phyloP scores from a whole-genome alignment of 2,888 invertebrate species.

The Limnephilus marmoratus region DNA sequence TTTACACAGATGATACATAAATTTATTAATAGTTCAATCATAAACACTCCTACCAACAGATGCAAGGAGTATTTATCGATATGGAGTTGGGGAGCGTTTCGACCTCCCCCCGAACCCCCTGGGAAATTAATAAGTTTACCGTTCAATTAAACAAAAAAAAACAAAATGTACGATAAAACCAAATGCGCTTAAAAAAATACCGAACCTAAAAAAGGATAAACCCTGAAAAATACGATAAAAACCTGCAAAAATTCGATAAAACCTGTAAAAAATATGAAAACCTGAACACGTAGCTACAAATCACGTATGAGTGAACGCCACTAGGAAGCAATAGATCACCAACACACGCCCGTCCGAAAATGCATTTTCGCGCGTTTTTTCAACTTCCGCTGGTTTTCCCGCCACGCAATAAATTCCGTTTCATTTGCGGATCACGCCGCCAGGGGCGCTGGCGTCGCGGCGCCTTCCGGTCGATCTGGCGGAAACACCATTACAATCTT shows the following conservation, averaged over 20 bases:
- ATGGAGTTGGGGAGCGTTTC: background rate
- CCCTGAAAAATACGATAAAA: background rate
- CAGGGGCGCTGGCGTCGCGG: constrained; percentile 59
- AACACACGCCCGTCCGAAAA: constrained; percentile 24
- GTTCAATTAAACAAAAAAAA: background rate
- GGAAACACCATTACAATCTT: constrained; percentile 59
- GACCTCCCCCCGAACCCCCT: background rate
- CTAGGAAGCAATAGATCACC: constrained; percentile 37
- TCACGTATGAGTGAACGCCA: background rate
- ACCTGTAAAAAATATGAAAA: background rate
- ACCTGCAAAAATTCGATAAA: background rate
- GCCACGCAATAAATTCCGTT: constrained; percentile 64
- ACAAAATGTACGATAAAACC: background rate
- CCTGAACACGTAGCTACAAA: constrained; percentile 8
- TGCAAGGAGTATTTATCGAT: background rate
- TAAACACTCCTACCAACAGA: too few species aligned
- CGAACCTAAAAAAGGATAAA: background rate
- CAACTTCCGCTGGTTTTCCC: constrained; percentile 37
- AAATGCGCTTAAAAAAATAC: background rate
- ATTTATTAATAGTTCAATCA: too few species aligned
- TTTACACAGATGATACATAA: too few species aligned
- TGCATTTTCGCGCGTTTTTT: constrained; percentile 46
- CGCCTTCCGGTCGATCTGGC: constrained; percentile 65
- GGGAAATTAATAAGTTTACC: background rate
- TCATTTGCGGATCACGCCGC: constrained; percentile 64